These are phyloP conservation scores for Nebria ingens DNA, from an alignment of 1,140 invertebrate species.

Conservation along the genomic window DNA sequence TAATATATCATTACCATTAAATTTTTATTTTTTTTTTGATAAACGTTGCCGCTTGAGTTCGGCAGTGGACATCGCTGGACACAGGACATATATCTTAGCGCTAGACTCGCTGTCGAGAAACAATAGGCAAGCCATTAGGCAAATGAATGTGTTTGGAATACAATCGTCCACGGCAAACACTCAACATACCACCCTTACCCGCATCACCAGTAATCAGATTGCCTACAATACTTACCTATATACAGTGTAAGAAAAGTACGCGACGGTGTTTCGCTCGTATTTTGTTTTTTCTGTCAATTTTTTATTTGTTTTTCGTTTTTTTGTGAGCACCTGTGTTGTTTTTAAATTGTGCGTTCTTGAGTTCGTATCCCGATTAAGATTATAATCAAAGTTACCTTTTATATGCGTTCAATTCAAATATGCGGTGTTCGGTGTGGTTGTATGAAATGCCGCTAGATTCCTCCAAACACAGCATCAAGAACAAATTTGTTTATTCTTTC, in stretches of 20 bases:
- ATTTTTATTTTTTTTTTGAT: too few species aligned
- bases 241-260: background rate
- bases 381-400: too few species aligned
- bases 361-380: background rate
- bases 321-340: background rate
- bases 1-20: background rate
- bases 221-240: background rate
- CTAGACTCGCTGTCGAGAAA: slow-evolving; percentile 17
- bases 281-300: background rate
- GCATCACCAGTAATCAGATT: background rate
- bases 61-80: slow-evolving; percentile 11
- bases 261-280: background rate
- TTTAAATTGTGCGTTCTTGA: background rate
- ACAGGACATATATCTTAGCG: slow-evolving; percentile 22
- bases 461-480: too few species aligned
- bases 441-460: too few species aligned
- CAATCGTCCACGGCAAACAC: slow-evolving; percentile 4
- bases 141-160: slow-evolving; percentile 21
- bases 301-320: background rate
- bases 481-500: too few species aligned
- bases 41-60: background rate
- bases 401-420: too few species aligned
- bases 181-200: background rate
- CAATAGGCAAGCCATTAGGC: slow-evolving; percentile 25
- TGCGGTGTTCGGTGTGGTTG: too few species aligned